Evolutionary conservation across 2,113 vertebrate genomes (phyloP).

Genomic region (Casuarius casuarius): DNA sequence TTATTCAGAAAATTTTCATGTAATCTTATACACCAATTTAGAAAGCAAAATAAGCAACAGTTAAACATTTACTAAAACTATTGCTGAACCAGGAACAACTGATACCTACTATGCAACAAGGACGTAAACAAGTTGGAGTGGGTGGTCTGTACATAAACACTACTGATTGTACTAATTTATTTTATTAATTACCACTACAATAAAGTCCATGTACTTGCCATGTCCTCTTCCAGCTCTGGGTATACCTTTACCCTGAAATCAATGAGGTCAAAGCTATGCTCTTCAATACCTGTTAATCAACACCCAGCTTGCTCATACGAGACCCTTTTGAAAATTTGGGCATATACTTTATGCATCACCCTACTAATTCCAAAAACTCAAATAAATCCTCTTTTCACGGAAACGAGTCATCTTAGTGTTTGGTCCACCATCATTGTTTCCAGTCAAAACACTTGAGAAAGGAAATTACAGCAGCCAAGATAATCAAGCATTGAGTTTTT

Average conservation of each 20-base stretch:
- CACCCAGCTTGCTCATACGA: neutral
- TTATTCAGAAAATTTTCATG: neutral
- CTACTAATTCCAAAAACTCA: neutral
- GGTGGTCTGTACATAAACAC: neutral
- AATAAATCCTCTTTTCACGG: neutral
- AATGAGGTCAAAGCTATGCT: neutral
- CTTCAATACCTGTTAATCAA: neutral
- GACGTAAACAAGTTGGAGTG: neutral
- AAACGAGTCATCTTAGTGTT: neutral
- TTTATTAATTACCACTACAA: neutral
- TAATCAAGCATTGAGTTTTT: neutral
- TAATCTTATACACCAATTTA: neutral
- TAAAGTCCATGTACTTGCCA: neutral
- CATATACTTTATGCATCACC: neutral
- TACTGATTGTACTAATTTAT: neutral
- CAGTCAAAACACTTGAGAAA: slow-evolving; percentile 52
- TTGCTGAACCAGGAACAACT: neutral
- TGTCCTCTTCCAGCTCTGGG: neutral
- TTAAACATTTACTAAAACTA: neutral
- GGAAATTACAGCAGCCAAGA: slow-evolving; percentile 58
- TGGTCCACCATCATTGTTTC: slow-evolving; percentile 21
- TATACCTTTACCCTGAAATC: neutral
- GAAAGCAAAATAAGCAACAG: neutral
- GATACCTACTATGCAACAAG: neutral
- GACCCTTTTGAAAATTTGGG: neutral